Conservation (phyloP, 2,888 invertebrate genomes). For the Nomada flava region DNA sequence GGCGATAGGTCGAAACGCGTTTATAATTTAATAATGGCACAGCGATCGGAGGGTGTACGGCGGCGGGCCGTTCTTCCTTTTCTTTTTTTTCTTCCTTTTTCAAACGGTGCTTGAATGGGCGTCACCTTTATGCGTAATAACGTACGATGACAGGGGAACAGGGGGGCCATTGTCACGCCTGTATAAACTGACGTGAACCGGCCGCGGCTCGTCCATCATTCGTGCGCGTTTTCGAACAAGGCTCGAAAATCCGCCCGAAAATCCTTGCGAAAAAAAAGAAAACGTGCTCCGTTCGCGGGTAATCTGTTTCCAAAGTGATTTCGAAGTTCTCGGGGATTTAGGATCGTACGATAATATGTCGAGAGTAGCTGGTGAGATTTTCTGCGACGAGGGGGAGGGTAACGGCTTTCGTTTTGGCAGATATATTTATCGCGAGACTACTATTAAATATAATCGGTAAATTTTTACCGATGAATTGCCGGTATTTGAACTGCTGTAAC, state of each 20-base stretch:
- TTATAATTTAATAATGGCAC: slow-evolving; percentile 66
- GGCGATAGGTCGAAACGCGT: slow-evolving; percentile 56
- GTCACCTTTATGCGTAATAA: slow-evolving; percentile 74
- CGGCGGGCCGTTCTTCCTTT: slow-evolving; percentile 44
- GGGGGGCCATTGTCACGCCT: slow-evolving; percentile 71
- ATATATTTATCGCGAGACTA: too few species aligned
- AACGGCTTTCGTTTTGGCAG: too few species aligned
- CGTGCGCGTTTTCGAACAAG: slow-evolving; percentile 15
- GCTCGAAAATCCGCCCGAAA: neutral
- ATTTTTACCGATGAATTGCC: too few species aligned
- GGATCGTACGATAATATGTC: neutral
- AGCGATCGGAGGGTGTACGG: slow-evolving; percentile 29
- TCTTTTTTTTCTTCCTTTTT: slow-evolving; percentile 36
- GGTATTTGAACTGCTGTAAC: too few species aligned
- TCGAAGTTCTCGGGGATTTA: neutral
- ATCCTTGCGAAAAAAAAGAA: slow-evolving; percentile 17
- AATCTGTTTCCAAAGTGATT: neutral
- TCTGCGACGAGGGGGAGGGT: too few species aligned
- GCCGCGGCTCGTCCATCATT: slow-evolving; percentile 45
- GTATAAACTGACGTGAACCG: slow-evolving; percentile 58
- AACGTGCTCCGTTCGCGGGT: neutral
- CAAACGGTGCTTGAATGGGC: slow-evolving; percentile 50
- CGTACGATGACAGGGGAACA: slow-evolving; percentile 73
- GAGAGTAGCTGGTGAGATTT: too few species aligned
- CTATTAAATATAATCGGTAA: too few species aligned